Percentiles rank a stretch among this genome's conserved stretches.
phyloP scores from a whole-genome alignment of 2,888 invertebrate species.

The Drosophila pegasa region DNA sequence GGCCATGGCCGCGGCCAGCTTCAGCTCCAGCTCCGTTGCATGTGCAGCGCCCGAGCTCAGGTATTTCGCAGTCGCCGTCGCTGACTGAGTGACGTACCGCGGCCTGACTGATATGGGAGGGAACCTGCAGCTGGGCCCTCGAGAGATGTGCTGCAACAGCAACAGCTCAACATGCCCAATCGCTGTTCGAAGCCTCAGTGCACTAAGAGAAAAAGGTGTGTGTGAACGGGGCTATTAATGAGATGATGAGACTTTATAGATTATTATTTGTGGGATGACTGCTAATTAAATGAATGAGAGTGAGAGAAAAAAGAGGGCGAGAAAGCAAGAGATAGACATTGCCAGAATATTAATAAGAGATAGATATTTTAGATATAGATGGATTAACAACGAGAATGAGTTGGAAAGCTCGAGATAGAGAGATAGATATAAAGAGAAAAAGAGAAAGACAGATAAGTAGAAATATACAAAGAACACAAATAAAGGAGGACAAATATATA shows the following conservation, averaged over 20 bases:
- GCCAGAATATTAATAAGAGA: no score
- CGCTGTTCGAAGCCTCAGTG: neutral
- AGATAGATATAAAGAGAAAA: no score
- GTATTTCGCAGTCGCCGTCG: conserved; percentile 33
- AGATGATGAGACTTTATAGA: neutral
- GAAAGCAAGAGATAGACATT: no score
- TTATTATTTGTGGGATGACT: no score
- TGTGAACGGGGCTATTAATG: no score
- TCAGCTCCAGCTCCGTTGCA: conserved; percentile 65
- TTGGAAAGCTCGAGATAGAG: no score
- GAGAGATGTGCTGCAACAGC: conserved; percentile 26
- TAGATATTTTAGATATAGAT: no score
- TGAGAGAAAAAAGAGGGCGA: neutral
- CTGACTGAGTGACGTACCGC: conserved; percentile 76
- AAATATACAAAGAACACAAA: no score
- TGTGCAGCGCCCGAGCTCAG: conserved; percentile 50
- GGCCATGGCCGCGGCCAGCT: conserved; percentile 37
- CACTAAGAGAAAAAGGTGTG: conserved; percentile 31
- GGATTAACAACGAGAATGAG: no score
- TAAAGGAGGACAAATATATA: no score
- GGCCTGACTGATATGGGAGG: conserved; percentile 78
- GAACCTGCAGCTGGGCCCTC: conserved; percentile 41
- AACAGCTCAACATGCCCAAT: conserved; percentile 31
- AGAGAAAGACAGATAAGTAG: no score
- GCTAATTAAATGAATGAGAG: neutral